Base-by-base conservation (phyloP, 2,113 vertebrate genomes). In the Silurus glanis region DNA sequence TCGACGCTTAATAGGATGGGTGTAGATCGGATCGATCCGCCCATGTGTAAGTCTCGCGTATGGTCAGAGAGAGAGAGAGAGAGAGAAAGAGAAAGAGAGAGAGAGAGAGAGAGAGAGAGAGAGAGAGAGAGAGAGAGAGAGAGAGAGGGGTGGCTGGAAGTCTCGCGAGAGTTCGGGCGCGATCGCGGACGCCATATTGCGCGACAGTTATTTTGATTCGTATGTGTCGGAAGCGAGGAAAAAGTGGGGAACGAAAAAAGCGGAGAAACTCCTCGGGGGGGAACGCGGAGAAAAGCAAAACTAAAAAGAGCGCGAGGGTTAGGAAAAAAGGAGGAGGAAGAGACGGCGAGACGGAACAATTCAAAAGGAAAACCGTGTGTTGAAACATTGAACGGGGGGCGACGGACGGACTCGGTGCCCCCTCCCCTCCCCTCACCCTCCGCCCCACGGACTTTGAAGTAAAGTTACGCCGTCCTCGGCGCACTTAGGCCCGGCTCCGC, bases 121-220 rank as follows among this genome's bases (percentile, higher is more conserved):
- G 28, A 2, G 37, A 2, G 55, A 72, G n/a, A 55, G n/a, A 17
- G 19, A 37, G 37, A n/a, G 37, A 2, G 37, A 37, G 37, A 2
- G 37, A 2, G 2, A 37, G 37, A 37, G 2, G 2, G 37, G 37
- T 37, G 37, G 37, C 37, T 37, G 37, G 87, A 80, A 89, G 80
- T 95, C 96, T 97, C 97, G 97, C 97, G 97, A 95, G 90, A 96
- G 90, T 66, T 37, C 2, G 37, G 37, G 37, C 49, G 89, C 88
- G 90, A 84, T 82, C 89, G 91, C 92, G 89, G 95, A 96, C 97
- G 97, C 97, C 97, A 97, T 97, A 96, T 97, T 97, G 95, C 94
- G 94, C 94, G 95, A 92, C 95, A 95, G 95, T 84, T 97, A 97
- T 97, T 97, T 97, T 97, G 97, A 94, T 97, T 96, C 92, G 95